Conservation (phyloP, 2,113 vertebrate genomes). For the Pseudorasbora parva region DNA sequence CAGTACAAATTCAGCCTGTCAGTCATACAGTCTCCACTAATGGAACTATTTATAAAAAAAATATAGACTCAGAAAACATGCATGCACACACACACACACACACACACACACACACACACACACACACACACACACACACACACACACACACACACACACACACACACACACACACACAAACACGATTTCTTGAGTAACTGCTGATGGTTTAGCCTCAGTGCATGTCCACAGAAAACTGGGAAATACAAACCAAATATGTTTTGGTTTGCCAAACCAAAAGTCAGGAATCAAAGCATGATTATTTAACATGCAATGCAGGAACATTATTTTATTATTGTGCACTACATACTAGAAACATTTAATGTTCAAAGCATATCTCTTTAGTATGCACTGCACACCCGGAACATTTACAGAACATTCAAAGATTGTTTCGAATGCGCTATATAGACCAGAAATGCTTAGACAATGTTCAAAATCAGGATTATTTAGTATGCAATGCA, state of each 20-base stretch:
- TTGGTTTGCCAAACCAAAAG: too few relatives aligned
- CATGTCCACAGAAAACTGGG: neutral
- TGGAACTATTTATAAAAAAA: neutral
- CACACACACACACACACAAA: neutral
- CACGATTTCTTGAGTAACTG: neutral
- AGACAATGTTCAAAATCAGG: neutral
- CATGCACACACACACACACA: neutral
- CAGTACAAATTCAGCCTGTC: slow-evolving; percentile 2
- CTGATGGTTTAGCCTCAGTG: neutral
- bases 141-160: neutral
- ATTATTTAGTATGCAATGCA: slow-evolving; percentile 1
- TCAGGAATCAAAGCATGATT: neutral
- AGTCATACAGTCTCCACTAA: slow-evolving; percentile 6
- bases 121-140: neutral
- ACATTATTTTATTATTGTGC: neutral
- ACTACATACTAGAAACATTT: neutral
- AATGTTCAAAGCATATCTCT: neutral
- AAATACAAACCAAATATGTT: neutral
- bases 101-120: neutral
- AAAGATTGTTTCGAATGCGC: neutral
- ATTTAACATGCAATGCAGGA: neutral
- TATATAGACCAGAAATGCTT: too few relatives aligned
- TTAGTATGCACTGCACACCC: neutral
- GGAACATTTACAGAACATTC: neutral
- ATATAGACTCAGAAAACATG: neutral